Conservation (phyloP, 2,113 vertebrate genomes). For the Vanacampus margaritifer region DNA sequence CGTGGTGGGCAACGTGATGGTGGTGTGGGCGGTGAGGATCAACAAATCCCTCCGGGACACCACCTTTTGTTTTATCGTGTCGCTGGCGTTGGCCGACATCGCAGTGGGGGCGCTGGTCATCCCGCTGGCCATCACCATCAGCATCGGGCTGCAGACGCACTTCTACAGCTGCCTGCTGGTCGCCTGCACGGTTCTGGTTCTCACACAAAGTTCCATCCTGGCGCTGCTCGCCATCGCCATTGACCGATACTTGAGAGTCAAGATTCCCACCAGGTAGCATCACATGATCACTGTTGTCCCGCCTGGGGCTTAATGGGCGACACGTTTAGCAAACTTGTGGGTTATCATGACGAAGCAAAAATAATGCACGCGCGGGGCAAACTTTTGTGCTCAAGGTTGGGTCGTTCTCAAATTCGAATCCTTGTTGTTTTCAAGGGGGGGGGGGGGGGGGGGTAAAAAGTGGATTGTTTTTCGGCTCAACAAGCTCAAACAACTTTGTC, state of each 20-base stretch:
- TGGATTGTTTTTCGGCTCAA: background rate
- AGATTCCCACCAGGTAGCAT: constrained; percentile 92
- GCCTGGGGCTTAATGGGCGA: background rate
- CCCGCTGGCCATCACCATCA: constrained; percentile 92
- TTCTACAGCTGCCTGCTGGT: constrained; percentile 95
- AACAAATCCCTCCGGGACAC: constrained; percentile 90
- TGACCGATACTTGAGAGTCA: constrained; percentile 94
- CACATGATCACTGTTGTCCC: background rate
- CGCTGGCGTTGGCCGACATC: constrained; percentile 90
- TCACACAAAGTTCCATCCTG: constrained; percentile 97
- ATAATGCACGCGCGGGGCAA: background rate
- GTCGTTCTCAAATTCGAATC: background rate
- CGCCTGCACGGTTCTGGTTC: constrained; percentile 91
- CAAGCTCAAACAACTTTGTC: background rate
- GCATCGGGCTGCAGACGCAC: constrained; percentile 86
- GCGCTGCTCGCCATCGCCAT: constrained; percentile 93
- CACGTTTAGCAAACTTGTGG: background rate
- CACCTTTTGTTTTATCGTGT: constrained; percentile 96
- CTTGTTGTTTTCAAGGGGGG: background rate
- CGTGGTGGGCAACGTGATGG: constrained; percentile 92
- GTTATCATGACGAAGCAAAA: background rate
- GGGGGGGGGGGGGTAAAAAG: no score
- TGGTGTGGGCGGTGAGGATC: constrained; percentile 96
- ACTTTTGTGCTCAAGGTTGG: background rate
- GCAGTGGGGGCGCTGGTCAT: constrained; percentile 95